Evolutionary conservation across 2,888 invertebrate species (phyloP).

Genomic region (Drosophila falleni): DNA sequence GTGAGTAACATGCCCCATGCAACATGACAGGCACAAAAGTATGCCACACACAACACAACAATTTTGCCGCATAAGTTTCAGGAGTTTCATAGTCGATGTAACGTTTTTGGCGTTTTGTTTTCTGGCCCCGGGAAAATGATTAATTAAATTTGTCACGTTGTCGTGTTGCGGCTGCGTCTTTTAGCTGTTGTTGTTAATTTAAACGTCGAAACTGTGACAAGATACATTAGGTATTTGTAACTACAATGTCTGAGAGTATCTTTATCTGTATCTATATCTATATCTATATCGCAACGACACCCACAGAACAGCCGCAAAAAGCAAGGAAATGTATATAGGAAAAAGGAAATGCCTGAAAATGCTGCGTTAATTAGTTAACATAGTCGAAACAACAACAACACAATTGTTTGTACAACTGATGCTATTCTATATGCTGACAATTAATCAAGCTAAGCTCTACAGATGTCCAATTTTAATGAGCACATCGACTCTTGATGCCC

Average conservation of each 20-base stretch:
- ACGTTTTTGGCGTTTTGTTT: slow-evolving; percentile 70
- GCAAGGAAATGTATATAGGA: slow-evolving; percentile 24
- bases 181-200: slow-evolving; percentile 64
- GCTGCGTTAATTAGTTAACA: slow-evolving; percentile 69
- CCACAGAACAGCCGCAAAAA: slow-evolving; percentile 20
- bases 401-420: slow-evolving; percentile 50
- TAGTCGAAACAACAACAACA: slow-evolving; percentile 29
- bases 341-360: slow-evolving; percentile 44
- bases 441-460: slow-evolving; percentile 50
- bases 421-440: slow-evolving; percentile 38
- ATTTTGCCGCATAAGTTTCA: slow-evolving; percentile 54
- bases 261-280: slow-evolving; percentile 22
- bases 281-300: slow-evolving; percentile 6
- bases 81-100: slow-evolving; percentile 36
- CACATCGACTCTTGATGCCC: slow-evolving; percentile 36
- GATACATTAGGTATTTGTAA: slow-evolving; percentile 60
- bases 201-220: slow-evolving; percentile 75
- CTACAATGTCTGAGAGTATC: slow-evolving; percentile 20
- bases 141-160: slow-evolving; percentile 79
- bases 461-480: slow-evolving; percentile 61
- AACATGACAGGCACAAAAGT: slow-evolving; percentile 54
- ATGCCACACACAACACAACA: slow-evolving; percentile 37
- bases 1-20: slow-evolving; percentile 33
- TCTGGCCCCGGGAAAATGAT: slow-evolving; percentile 62
- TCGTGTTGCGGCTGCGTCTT: slow-evolving; percentile 55